A percentile compares a stretch with the other conserved stretches of the same genome.
Evolutionary conservation across 2,113 vertebrate genomes (phyloP).

Genomic region (Ranitomeya variabilis): DNA sequence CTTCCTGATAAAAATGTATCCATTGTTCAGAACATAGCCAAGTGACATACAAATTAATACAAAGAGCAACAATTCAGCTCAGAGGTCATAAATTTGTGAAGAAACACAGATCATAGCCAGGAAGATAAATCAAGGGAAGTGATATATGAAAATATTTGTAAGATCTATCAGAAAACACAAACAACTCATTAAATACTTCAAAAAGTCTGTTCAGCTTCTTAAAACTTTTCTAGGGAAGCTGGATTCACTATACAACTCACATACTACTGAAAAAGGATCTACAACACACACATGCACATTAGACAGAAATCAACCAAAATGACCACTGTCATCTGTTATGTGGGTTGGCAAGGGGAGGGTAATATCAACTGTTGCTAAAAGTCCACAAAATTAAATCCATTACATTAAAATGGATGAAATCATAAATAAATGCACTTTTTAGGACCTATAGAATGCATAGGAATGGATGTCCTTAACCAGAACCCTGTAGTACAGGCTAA

Average conservation of each 20-base stretch:
- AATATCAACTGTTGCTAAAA: too few relatives aligned
- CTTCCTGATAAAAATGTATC: neutral
- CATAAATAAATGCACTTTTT: too few relatives aligned
- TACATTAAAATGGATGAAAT: too few relatives aligned
- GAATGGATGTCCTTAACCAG: too few relatives aligned
- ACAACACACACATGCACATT: neutral
- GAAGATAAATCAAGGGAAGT: neutral
- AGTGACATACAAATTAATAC: neutral
- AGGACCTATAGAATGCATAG: too few relatives aligned
- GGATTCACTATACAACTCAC: neutral
- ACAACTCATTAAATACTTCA: neutral
- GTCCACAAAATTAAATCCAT: too few relatives aligned
- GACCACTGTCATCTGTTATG: neutral
- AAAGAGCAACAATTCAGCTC: neutral
- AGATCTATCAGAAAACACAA: neutral
- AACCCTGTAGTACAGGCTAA: too few relatives aligned
- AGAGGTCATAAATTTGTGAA: neutral
- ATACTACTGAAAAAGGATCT: neutral
- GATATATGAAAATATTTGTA: neutral
- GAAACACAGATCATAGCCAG: neutral
- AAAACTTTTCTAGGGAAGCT: neutral
- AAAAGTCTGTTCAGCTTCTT: neutral
- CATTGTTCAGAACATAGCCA: neutral
- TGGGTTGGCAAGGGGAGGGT: too few relatives aligned
- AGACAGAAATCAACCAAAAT: neutral